Evolutionary conservation across 2,113 vertebrate species (phyloP).

Genomic region (Ibidorhyncha struthersii): DNA sequence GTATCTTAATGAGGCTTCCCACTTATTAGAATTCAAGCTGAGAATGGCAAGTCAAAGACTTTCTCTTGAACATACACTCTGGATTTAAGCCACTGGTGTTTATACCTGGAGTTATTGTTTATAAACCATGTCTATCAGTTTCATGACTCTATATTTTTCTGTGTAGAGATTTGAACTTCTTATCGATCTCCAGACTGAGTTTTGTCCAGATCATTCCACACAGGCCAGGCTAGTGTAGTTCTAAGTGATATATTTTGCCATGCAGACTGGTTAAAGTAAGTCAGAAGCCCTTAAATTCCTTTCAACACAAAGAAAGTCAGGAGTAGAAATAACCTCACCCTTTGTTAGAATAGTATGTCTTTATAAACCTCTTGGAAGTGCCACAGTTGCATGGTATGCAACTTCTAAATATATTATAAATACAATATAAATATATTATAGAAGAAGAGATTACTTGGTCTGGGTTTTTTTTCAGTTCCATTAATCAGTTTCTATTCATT

Average conservation of each 20-base stretch:
- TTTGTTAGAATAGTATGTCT: not conserved
- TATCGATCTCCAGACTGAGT: not conserved
- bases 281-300: not conserved
- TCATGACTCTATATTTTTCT: not conserved
- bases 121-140: not conserved
- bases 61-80: not conserved
- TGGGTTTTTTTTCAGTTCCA: not conserved
- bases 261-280: not conserved
- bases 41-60: not conserved
- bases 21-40: not conserved
- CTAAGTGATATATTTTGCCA: not conserved
- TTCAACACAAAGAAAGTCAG: not conserved
- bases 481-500: constrained; percentile 2
- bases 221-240: not conserved
- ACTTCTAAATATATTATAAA: not conserved
- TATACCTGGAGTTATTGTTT: not conserved
- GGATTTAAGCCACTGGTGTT: not conserved
- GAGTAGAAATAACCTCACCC: not conserved
- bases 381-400: not conserved
- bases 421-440: not conserved
- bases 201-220: not conserved
- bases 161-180: not conserved
- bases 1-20: not conserved
- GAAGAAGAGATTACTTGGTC: not conserved
- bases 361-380: not conserved